Base-by-base conservation (phyloP, 2,797 vertebrate species). In the Falco berigora region DNA sequence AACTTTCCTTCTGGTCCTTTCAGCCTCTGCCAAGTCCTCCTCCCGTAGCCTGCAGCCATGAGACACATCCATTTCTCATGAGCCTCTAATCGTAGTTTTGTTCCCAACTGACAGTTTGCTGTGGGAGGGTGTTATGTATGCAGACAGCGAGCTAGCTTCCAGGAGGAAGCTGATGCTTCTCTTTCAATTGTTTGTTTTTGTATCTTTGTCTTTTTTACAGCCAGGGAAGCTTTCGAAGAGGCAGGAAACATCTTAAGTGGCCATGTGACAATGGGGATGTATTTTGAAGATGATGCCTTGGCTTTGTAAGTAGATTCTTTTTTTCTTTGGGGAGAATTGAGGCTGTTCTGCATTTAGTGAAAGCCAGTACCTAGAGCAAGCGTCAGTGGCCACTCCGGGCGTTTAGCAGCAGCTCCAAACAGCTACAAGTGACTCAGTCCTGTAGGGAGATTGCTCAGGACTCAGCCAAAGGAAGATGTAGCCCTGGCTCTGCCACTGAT, bases 241-340 rank as follows among this genome's bases (percentile, higher is more conserved):
- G 98, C 97, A 44, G 98, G 92, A 92, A 96, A 61, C 55, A 52
- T 74, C 63, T 93, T 98, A 42, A 94, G 94, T 76, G 98, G 98
- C 90, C 95, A 58, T 5, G 85, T 98, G 66, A 92, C 36, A 20
- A 97, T 87, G 64, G 98, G 97, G 92, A 90, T 98, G 93, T 98
- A 98, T 97, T 95, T 93, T 16, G 97, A 96, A 97, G 98, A 98
- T 34, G 97, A 98, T 77, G 90, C 83, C 21, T 80, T 94, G 66
- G 84, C 91, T 95, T 78, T 98, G 98, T 98, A 94, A 97, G 98
- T 97, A n/a, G 82, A 84, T 93, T 80, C n/a, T 77, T 44, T 90
- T 76, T 66, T 71, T 30, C 40, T 80, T 67, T 63, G 64, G 32
- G 44, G 47, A 47, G 38, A 86, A 40, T 50, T 83, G 34, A 23